These are phyloP conservation scores for Euwallacea similis DNA, from an alignment of 1,140 invertebrate species.

Conservation along the genomic window DNA sequence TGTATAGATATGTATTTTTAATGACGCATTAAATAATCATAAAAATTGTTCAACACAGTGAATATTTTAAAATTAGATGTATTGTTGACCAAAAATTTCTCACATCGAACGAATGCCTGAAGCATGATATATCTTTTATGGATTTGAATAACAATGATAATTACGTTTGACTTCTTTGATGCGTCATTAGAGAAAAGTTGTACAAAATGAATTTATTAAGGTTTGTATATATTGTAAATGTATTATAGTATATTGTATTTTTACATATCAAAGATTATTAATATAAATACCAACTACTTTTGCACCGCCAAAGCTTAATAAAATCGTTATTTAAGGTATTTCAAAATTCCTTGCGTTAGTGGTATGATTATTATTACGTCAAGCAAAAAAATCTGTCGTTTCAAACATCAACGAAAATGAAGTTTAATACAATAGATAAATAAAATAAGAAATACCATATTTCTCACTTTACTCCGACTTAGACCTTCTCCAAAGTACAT, in stretches of 20 bases:
- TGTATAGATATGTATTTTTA: constrained; percentile 39
- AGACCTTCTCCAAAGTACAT: too few relatives aligned
- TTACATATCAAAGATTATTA: constrained; percentile 46
- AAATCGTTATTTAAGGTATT: too few relatives aligned
- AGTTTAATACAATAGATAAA: too few relatives aligned
- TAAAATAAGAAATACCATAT: too few relatives aligned
- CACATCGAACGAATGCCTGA: too few relatives aligned
- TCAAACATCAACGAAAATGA: too few relatives aligned
- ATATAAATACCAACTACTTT: constrained; percentile 42
- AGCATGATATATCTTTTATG: too few relatives aligned
- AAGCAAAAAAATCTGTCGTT: too few relatives aligned
- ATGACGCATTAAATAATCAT: constrained; percentile 8
- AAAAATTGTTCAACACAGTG: not conserved
- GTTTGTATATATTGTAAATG: constrained; percentile 47
- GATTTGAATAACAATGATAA: too few relatives aligned
- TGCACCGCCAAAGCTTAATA: constrained; percentile 40
- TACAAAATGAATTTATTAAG: constrained; percentile 4
- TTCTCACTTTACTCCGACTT: too few relatives aligned
- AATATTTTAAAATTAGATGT: not conserved
- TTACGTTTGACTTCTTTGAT: constrained; percentile 4
- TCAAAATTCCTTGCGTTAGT: too few relatives aligned
- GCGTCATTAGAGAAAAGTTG: constrained; percentile 15
- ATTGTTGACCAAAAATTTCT: not conserved
- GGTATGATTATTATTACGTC: too few relatives aligned
- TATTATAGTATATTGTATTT: constrained; percentile 46